phyloP scores from a whole-genome alignment of 2,797 vertebrate genomes.

The Enteromius thamalakanensis region DNA sequence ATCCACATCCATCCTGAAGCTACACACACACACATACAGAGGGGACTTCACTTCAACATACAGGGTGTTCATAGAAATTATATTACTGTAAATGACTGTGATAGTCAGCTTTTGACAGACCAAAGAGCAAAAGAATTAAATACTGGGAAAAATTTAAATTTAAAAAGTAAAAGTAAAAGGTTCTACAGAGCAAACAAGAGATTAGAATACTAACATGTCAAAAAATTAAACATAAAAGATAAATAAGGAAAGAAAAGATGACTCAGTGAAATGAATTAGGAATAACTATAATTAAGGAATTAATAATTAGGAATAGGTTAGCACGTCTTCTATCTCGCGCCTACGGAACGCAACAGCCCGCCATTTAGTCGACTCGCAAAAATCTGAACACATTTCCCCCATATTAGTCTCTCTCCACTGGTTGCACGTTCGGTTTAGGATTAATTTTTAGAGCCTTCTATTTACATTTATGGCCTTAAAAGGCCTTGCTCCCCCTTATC shows the following conservation, averaged over 20 bases:
- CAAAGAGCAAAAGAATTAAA: not conserved
- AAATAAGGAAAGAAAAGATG: not conserved
- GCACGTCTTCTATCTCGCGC: no score
- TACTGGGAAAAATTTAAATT: not conserved
- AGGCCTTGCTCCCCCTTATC: no score
- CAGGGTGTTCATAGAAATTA: not conserved
- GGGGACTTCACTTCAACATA: not conserved
- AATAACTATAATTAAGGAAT: no score
- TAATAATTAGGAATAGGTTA: no score
- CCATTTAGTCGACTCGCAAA: no score
- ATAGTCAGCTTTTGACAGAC: not conserved
- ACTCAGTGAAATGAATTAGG: not conserved
- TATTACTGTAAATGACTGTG: not conserved
- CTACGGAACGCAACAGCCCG: no score
- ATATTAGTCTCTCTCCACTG: no score
- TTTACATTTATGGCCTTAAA: no score
- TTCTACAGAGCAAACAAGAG: not conserved
- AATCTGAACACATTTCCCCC: no score
- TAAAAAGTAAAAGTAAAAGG: not conserved
- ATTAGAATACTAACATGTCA: not conserved
- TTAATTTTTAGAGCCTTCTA: no score
- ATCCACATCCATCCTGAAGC: constrained; percentile 75
- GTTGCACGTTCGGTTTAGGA: no score
- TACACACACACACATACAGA: constrained; percentile 54
- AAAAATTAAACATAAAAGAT: not conserved